A percentile compares a stretch with the other conserved stretches of the same genome.
Evolutionary conservation across 2,888 invertebrate species (phyloP).

Genomic region (Balanococcus diminutus): DNA sequence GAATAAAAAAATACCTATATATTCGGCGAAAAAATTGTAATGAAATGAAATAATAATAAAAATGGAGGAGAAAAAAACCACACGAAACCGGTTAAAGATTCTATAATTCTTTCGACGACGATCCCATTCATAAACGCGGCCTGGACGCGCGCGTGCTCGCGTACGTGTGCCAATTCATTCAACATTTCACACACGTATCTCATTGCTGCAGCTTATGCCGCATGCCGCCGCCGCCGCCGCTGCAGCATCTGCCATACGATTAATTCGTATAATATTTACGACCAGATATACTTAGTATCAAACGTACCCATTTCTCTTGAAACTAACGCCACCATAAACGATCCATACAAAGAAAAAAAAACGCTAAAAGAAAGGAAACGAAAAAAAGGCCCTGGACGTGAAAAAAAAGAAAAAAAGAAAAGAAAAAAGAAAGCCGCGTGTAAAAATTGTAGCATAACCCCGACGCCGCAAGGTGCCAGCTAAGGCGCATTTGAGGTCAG

Average conservation of each 20-base stretch:
- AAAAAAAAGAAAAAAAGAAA: neutral
- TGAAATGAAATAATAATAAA: neutral
- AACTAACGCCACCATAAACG: neutral
- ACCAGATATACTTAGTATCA: neutral
- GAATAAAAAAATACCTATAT: neutral
- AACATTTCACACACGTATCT: neutral
- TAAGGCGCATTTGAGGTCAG: conserved; percentile 36
- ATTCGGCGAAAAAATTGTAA: neutral
- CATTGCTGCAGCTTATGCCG: neutral
- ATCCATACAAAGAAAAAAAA: neutral
- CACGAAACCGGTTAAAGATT: neutral
- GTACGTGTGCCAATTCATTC: neutral
- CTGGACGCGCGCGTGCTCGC: neutral
- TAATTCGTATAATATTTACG: neutral
- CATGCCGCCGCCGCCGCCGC: neutral
- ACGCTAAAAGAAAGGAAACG: neutral
- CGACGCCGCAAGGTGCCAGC: neutral
- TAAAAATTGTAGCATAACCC: neutral
- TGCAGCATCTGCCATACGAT: neutral
- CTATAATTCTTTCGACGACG: conserved; percentile 1
- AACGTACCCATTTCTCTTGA: neutral
- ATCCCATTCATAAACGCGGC: neutral
- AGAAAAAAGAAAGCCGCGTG: neutral
- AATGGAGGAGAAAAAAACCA: neutral
- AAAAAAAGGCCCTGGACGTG: neutral